These are phyloP conservation scores for Leucosticte australis DNA, from an alignment of 2,113 vertebrate genomes.

Conservation along the genomic window DNA sequence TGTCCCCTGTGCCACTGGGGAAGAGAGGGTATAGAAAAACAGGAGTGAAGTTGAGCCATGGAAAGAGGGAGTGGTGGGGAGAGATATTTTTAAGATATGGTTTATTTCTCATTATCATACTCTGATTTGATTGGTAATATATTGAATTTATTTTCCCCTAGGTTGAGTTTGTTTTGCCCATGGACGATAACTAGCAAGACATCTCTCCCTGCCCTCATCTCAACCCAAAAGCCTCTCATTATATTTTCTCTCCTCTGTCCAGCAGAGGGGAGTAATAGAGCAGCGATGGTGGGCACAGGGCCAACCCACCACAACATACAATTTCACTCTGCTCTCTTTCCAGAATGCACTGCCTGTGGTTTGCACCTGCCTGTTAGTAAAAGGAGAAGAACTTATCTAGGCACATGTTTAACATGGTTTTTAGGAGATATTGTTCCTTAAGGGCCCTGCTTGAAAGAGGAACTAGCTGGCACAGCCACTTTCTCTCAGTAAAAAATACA, in stretches of 20 bases:
- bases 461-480: neutral
- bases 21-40: neutral
- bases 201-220: neutral
- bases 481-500: neutral
- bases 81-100: neutral
- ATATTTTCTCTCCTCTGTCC: neutral
- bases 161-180: neutral
- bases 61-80: neutral
- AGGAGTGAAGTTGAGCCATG: neutral
- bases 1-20: neutral
- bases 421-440: neutral
- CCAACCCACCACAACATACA: neutral
- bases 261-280: neutral
- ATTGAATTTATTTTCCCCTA: neutral
- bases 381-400: neutral
- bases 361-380: neutral
- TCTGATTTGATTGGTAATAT: neutral
- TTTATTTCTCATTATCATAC: neutral
- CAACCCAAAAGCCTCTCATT: neutral
- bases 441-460: neutral
- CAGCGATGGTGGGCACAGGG: neutral
- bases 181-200: neutral
- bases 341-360: fast-evolving
- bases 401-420: neutral
- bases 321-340: neutral